Evolutionary conservation across 1,140 invertebrate genomes (phyloP).

Genomic region (Drosophila auraria): DNA sequence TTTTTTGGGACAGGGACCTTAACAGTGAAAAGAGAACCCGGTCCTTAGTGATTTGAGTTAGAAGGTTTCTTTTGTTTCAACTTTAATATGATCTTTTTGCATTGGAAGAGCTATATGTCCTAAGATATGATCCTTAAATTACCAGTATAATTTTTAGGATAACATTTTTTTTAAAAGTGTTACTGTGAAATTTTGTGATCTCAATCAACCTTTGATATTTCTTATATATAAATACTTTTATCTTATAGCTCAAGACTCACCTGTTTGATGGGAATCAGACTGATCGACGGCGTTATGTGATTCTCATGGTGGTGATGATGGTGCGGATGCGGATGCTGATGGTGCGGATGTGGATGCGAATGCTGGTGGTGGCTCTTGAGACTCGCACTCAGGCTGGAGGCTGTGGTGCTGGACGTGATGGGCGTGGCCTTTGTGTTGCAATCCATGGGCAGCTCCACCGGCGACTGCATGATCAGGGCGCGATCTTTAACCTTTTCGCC

Average conservation of each 20-base stretch:
- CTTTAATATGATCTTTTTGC: too few relatives aligned
- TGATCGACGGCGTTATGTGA: conserved; percentile 92
- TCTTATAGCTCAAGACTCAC: conserved; percentile 78
- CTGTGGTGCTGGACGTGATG: conserved; percentile 76
- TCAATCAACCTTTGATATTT: neutral
- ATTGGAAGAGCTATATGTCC: neutral
- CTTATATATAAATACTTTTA: neutral
- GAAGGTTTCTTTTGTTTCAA: too few relatives aligned
- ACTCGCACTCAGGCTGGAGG: conserved; percentile 35
- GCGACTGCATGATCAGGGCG: conserved; percentile 62
- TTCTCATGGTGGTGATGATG: conserved; percentile 85
- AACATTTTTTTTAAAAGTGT: neutral
- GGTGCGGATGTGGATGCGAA: conserved; percentile 39
- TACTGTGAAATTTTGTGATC: neutral
- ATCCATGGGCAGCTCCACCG: conserved; percentile 76
- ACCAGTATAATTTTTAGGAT: neutral
- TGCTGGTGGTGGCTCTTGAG: conserved; percentile 54
- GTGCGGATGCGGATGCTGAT: conserved; percentile 25
- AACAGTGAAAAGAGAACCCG: too few relatives aligned
- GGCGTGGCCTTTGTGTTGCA: conserved; percentile 81
- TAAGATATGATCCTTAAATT: too few relatives aligned
- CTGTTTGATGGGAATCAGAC: conserved; percentile 94
- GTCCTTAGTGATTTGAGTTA: too few relatives aligned
- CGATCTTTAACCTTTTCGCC: conserved; percentile 65
- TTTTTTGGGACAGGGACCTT: neutral